These are phyloP conservation scores for Australoheros facetus DNA, from an alignment of 2,797 vertebrate species.

Conservation along the genomic window DNA sequence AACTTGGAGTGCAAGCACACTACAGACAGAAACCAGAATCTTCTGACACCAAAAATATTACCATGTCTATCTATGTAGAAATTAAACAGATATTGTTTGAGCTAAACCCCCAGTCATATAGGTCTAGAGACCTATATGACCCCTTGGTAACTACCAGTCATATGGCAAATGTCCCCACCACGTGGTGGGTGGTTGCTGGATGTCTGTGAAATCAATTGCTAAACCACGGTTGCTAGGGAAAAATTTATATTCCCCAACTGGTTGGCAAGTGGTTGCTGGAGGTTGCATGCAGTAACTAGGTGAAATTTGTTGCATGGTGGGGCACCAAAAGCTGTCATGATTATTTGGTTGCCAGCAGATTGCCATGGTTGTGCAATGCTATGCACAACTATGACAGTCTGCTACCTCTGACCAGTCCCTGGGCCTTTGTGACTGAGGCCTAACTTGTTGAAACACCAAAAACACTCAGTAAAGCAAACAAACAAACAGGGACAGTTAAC, in stretches of 20 bases:
- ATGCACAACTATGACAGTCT: background rate
- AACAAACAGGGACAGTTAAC: background rate
- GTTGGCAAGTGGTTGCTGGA: too few species aligned
- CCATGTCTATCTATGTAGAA: accelerated
- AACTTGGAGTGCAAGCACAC: background rate
- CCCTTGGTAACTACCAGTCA: background rate
- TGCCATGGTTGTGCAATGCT: background rate
- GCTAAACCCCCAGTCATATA: too few species aligned
- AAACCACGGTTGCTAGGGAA: too few species aligned
- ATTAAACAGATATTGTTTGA: too few species aligned
- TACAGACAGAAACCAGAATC: background rate
- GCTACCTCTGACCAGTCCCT: background rate
- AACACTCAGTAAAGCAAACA: background rate
- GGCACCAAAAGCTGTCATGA: too few species aligned
- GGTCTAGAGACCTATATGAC: too few species aligned
- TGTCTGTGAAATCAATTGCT: too few species aligned
- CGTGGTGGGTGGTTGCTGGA: background rate
- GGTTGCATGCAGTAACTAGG: too few species aligned
- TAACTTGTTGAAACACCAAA: background rate
- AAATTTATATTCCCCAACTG: too few species aligned
- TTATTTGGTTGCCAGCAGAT: background rate
- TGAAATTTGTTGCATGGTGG: too few species aligned
- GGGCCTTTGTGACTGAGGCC: background rate
- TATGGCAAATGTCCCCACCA: background rate
- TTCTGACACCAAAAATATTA: background rate